Conservation (phyloP, 2,113 vertebrate species). For the Macaca fascicularis region T2T-MFA8v1.1 NC_088388.1:31069501-31070000, state of each 20-base stretch:
- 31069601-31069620: background rate
- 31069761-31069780: too few species aligned
- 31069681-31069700: conserved; percentile 14
- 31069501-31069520: background rate
- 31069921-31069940: too few species aligned
- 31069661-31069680: background rate
- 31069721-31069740: background rate
- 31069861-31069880: too few species aligned
- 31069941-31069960: too few species aligned
- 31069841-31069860: too few species aligned
- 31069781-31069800: too few species aligned
- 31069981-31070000: too few species aligned
- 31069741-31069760: background rate
- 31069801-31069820: too few species aligned
- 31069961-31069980: too few species aligned
- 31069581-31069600: accelerated
- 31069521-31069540: background rate
- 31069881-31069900: too few species aligned
- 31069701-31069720: background rate
- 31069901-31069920: too few species aligned
- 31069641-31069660: background rate
- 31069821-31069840: too few species aligned
- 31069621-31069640: background rate
- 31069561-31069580: background rate
- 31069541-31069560: background rate